Evolutionary conservation across 64 coral and sea anemone species (phyloP).

Genomic region (Pocillopora verrucosa): DNA sequence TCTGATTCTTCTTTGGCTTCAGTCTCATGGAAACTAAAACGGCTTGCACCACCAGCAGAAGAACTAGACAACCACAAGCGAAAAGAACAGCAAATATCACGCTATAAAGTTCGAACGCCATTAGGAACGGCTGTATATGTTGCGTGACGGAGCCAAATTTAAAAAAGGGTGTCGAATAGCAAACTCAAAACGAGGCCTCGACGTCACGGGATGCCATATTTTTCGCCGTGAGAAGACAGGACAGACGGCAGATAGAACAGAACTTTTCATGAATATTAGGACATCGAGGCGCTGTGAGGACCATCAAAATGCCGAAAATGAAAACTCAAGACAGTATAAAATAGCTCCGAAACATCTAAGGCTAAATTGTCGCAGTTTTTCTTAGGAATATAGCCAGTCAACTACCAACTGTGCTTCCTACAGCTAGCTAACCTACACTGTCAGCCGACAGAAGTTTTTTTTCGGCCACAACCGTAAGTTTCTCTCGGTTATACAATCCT

Average conservation of each 20-base stretch:
- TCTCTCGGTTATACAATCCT: constrained; percentile 17
- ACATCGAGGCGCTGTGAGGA: not conserved
- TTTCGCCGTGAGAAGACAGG: not conserved
- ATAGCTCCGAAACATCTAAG: not conserved
- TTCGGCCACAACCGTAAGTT: constrained; percentile 28
- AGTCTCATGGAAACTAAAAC: not conserved
- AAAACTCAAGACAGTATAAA: constrained; percentile 45
- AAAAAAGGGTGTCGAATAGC: not conserved
- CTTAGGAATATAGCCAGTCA: constrained; percentile 2
- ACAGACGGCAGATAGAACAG: not conserved
- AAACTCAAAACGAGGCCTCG: constrained; percentile 9
- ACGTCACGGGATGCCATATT: constrained; percentile 51
- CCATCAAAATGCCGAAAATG: constrained; percentile 53
- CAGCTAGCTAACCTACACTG: too few relatives aligned
- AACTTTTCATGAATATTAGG: constrained; percentile 50
- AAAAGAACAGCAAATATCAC: not conserved
- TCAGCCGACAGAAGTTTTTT: not conserved
- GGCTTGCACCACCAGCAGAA: not conserved
- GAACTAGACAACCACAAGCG: not conserved
- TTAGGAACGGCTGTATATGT: not conserved
- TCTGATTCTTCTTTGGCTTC: not conserved
- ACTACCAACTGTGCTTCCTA: not conserved
- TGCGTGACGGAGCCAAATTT: not conserved
- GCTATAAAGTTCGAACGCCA: not conserved
- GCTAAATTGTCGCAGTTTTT: not conserved